Conservation (phyloP, 2,888 invertebrate genomes). For the Ctenicera cuprea region DNA sequence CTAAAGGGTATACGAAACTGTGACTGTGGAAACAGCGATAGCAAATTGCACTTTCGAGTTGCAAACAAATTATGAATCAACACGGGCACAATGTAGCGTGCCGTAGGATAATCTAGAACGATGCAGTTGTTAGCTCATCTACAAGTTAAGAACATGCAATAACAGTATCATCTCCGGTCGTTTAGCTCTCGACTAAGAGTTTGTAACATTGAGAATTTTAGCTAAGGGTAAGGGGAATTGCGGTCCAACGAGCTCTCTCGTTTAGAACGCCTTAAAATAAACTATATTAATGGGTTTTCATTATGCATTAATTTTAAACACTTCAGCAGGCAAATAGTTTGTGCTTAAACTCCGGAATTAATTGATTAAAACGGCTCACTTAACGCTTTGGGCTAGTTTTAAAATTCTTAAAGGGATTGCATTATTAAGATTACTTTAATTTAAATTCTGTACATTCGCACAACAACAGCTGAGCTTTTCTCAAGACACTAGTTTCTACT, state of each 20-base stretch:
- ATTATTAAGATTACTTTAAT: no score
- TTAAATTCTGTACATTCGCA: no score
- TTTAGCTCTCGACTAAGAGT: slow-evolving; percentile 40
- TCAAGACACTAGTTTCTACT: no score
- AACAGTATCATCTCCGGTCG: slow-evolving; percentile 49
- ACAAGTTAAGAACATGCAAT: slow-evolving; percentile 52
- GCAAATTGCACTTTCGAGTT: slow-evolving; percentile 47
- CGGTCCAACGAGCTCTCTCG: slow-evolving; percentile 19
- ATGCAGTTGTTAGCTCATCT: slow-evolving; percentile 51
- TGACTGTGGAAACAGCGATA: slow-evolving; percentile 48
- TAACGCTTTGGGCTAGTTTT: no score
- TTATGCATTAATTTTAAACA: slow-evolving; percentile 15
- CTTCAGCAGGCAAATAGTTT: neutral
- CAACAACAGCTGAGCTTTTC: no score
- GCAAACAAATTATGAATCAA: slow-evolving; percentile 45
- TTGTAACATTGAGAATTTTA: slow-evolving; percentile 22
- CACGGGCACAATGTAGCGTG: slow-evolving; percentile 34
- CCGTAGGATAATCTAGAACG: slow-evolving; percentile 45
- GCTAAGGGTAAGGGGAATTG: slow-evolving; percentile 14
- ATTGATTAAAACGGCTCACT: no score
- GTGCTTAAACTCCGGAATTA: neutral
- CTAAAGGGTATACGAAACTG: slow-evolving; percentile 36
- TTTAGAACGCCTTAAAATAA: slow-evolving; percentile 18
- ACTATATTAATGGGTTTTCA: slow-evolving; percentile 25
- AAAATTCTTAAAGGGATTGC: no score